A percentile compares a stretch with the other conserved stretches of the same genome.
These are phyloP conservation scores for Sarcophaga variegata DNA, from an alignment of 2,888 invertebrate species.

Conservation along the genomic window DNA sequence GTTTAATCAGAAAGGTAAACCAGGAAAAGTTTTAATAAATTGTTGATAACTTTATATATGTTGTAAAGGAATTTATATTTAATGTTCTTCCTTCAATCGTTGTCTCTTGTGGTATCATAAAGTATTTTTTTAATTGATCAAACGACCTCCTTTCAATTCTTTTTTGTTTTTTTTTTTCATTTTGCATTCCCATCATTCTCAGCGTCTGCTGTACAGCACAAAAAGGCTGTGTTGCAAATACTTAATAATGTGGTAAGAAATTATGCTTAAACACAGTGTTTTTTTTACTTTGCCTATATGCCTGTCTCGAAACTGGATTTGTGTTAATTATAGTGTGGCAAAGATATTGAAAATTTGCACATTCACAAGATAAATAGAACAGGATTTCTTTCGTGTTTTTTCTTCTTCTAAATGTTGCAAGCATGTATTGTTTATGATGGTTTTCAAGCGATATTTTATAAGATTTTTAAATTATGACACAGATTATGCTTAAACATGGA, in stretches of 20 bases:
- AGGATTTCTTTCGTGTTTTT: constrained; percentile 29
- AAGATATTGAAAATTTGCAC: constrained; percentile 66
- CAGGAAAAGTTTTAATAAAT: background rate
- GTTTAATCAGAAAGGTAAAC: background rate
- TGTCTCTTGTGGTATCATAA: constrained; percentile 54
- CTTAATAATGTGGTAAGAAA: constrained; percentile 63
- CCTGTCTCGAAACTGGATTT: constrained; percentile 56
- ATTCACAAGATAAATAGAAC: constrained; percentile 65
- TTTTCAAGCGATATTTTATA: constrained; percentile 28
- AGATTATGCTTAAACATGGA: background rate
- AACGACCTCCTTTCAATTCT: constrained; percentile 44
- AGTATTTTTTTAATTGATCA: constrained; percentile 70
- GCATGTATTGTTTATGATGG: constrained; percentile 18
- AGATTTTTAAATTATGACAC: background rate
- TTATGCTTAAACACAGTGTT: constrained; percentile 47
- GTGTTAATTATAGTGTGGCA: constrained; percentile 65
- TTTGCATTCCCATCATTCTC: background rate
- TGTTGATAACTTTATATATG: constrained; percentile 6
- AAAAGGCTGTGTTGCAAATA: constrained; percentile 40
- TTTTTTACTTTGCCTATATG: constrained; percentile 11
- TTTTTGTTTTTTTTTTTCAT: constrained; percentile 6
- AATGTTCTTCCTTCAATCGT: background rate
- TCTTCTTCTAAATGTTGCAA: constrained; percentile 12
- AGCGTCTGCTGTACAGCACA: too few species aligned
- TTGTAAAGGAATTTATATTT: background rate